Evolutionary conservation across 2,888 invertebrate species (phyloP), one percentile per base, ranked within the genome.

Genomic region (Apamea epomidion): DNA sequence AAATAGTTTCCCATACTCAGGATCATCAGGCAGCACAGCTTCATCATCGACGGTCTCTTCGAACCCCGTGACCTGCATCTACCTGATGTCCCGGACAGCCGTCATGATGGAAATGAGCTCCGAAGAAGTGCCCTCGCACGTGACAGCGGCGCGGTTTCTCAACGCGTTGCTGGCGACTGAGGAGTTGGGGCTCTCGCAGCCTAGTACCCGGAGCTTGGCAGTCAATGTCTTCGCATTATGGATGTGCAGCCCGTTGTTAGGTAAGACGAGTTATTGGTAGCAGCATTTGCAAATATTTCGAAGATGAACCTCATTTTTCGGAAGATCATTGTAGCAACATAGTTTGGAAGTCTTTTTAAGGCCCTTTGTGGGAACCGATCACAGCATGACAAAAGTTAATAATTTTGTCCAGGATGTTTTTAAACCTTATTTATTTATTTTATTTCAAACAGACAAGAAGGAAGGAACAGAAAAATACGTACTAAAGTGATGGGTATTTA

Each of bases 201-300:
- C 98, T 3, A 98, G 98, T 82, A 98, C 98, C 67, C 98, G 98
- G 90, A 97, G 98, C 88, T 93, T 98, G 80, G 98, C 99, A n/a
- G 98, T 98, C 76, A 98, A 98, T 93, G 98, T 99, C 14, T 99
- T 99, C 93, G 98, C 99, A 0, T 95, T 99, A 86, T 99, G 99
- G 99, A 98, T 99, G 98, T 98, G 98, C 88, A 99, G 99, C 90
- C 98, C 99, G 4, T 97, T 99, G 79, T 95, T 99, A 92, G 98
- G 98, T 98, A 92, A 93, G 93, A 68, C 0, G n/a, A n/a, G 45
- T 54, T 37, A 48, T 21, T 12, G 10, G n/a, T 2, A 32, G 1
- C 54, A 32, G 29, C 7, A 77, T 42, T 32, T 18, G n/a, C 0
- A 65, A 37, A 54, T 21, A 0, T 70, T 29, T 69, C 18, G 10